These are phyloP conservation scores for Sebastes miniatus DNA, from an alignment of 2,797 vertebrate species.

Conservation along the genomic window DNA sequence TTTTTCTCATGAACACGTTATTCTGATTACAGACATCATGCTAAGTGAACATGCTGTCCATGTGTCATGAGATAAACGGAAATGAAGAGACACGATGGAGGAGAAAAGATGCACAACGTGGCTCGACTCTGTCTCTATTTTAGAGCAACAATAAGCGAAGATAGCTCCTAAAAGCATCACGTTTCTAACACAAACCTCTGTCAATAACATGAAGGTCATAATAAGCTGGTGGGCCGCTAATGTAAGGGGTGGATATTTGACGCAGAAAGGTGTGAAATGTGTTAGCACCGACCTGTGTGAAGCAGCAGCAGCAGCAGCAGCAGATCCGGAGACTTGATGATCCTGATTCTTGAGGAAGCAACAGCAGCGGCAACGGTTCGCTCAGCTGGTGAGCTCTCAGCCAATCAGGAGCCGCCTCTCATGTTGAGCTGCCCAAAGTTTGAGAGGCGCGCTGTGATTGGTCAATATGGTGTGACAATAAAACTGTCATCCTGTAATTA, in stretches of 20 bases:
- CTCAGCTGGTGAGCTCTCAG: conserved; percentile 42
- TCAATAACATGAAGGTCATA: too few relatives aligned
- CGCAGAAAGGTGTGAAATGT: neutral
- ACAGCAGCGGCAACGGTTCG: neutral
- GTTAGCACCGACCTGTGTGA: conserved; percentile 63
- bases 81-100: neutral
- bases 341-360: conserved; percentile 17
- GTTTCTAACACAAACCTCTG: neutral
- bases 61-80: neutral
- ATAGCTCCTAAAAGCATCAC: neutral
- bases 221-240: too few relatives aligned
- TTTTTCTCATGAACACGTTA: neutral
- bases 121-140: conserved; percentile 13
- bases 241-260: neutral
- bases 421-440: neutral
- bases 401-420: conserved; percentile 65
- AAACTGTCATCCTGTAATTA: neutral
- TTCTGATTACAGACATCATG: neutral
- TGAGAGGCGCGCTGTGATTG: conserved; percentile 65
- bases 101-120: conserved; percentile 11
- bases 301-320: conserved; percentile 3
- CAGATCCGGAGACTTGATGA: conserved; percentile 27
- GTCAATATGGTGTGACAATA: conserved; percentile 17
- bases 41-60: neutral
- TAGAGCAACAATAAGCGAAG: conserved; percentile 1